Conservation (phyloP, 1,140 invertebrate species). For the Fopius arisanus region DNA sequence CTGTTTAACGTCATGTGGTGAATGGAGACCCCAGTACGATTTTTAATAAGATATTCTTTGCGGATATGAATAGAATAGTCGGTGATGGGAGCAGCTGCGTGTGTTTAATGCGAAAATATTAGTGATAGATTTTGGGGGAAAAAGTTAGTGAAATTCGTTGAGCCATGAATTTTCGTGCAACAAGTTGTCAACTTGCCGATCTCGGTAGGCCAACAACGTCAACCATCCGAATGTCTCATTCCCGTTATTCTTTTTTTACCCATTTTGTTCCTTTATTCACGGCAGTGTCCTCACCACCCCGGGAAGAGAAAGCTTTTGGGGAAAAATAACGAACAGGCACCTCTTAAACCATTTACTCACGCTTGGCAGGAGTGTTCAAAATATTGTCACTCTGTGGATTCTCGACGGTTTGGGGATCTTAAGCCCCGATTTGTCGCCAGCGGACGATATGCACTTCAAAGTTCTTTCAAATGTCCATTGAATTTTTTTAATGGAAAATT, state of each 20-base stretch:
- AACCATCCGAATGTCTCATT: constrained; percentile 22
- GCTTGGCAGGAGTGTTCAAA: constrained; percentile 55
- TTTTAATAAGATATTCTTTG: too few species aligned
- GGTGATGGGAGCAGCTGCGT: too few species aligned
- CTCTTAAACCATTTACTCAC: constrained; percentile 59
- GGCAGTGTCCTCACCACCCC: neutral
- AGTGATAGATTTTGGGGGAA: neutral
- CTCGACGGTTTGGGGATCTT: constrained; percentile 8
- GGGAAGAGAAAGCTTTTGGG: neutral
- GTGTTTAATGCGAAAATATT: too few species aligned
- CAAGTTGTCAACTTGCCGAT: constrained; percentile 51
- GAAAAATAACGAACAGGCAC: constrained; percentile 4
- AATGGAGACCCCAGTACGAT: too few species aligned
- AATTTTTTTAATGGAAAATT: neutral
- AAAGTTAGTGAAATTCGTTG: constrained; percentile 41
- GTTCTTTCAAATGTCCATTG: neutral
- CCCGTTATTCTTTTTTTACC: constrained; percentile 5
- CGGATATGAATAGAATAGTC: too few species aligned
- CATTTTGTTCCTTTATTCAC: neutral
- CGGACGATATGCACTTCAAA: neutral
- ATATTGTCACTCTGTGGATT: constrained; percentile 58
- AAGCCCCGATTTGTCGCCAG: constrained; percentile 12
- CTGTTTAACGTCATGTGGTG: too few species aligned
- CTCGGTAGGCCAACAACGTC: neutral
- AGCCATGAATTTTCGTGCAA: constrained; percentile 60